A percentile compares a stretch with the other conserved stretches of the same genome.
These are phyloP conservation scores for Idris sp. DNA, from an alignment of 1,140 invertebrate genomes.

Conservation along the genomic window DNA sequence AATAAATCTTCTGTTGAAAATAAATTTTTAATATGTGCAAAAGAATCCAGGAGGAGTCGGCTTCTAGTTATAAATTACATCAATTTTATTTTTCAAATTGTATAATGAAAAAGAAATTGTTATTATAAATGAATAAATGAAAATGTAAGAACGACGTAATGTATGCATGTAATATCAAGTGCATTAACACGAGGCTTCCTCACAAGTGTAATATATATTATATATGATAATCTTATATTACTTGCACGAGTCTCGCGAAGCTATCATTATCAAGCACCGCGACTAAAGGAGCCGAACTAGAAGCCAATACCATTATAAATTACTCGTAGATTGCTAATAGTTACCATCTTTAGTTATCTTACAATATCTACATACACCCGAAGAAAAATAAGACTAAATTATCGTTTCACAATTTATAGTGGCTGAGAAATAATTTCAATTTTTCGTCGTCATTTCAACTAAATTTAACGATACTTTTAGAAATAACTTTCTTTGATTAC, in stretches of 20 bases:
- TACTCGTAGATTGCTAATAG: conserved; percentile 55
- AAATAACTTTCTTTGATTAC: no score
- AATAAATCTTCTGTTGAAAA: no score
- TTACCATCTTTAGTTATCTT: conserved; percentile 51
- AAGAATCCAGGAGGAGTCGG: no score
- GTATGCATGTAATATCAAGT: conserved; percentile 37
- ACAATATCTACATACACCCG: conserved; percentile 51
- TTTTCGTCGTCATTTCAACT: conserved; percentile 14
- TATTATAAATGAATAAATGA: no score
- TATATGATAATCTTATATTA: conserved; percentile 43
- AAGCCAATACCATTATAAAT: conserved; percentile 54
- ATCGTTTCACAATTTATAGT: conserved; percentile 40
- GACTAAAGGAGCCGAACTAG: conserved; percentile 41
- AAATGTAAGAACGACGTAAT: no score
- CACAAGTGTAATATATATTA: conserved; percentile 39
- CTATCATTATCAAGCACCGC: conserved; percentile 53
- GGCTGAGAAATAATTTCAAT: conserved; percentile 12
- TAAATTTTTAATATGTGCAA: no score
- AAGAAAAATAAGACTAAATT: conserved; percentile 43
- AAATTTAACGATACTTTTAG: background rate
- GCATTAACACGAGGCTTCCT: conserved; percentile 66
- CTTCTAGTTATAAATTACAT: no score
- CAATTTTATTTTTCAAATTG: no score
- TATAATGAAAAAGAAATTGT: no score
- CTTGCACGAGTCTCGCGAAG: conserved; percentile 21